Conservation (phyloP, 2,888 invertebrate species). For the Morpho helenor region DNA sequence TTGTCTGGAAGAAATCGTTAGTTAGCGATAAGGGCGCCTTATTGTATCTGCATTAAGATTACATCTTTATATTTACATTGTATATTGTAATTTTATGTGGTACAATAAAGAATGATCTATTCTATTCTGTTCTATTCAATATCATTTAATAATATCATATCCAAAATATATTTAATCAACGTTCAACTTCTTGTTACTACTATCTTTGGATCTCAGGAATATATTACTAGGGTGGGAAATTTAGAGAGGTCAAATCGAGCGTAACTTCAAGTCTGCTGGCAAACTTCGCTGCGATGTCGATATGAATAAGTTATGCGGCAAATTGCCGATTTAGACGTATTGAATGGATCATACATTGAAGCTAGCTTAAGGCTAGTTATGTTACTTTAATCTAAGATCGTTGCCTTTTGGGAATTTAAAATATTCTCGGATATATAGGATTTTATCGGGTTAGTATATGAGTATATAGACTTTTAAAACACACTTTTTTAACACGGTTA, state of each 20-base stretch:
- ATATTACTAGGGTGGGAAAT: conserved; percentile 2
- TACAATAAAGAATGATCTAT: too few species aligned
- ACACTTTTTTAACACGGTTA: too few species aligned
- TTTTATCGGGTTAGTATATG: neutral
- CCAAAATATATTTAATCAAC: neutral
- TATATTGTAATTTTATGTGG: too few species aligned
- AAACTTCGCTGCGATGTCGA: conserved; percentile 10
- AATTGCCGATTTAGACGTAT: conserved; percentile 2
- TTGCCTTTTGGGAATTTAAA: neutral
- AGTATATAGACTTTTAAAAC: too few species aligned
- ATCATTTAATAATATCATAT: too few species aligned
- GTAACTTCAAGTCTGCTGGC: conserved; percentile 6
- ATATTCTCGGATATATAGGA: neutral
- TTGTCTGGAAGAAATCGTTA: too few species aligned
- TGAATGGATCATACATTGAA: neutral
- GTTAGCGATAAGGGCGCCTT: too few species aligned
- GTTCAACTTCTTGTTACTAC: neutral
- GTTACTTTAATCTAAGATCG: neutral
- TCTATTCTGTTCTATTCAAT: too few species aligned
- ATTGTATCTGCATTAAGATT: too few species aligned
- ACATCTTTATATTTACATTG: too few species aligned
- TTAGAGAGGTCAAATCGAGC: conserved; percentile 10
- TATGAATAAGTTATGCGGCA: conserved; percentile 14
- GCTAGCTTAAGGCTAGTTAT: neutral
- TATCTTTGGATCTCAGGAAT: conserved; percentile 5